A percentile compares a stretch with the other conserved stretches of the same genome.
These are phyloP conservation scores for Hartigia nigra DNA, from an alignment of 2,888 invertebrate species.

Conservation along the genomic window DNA sequence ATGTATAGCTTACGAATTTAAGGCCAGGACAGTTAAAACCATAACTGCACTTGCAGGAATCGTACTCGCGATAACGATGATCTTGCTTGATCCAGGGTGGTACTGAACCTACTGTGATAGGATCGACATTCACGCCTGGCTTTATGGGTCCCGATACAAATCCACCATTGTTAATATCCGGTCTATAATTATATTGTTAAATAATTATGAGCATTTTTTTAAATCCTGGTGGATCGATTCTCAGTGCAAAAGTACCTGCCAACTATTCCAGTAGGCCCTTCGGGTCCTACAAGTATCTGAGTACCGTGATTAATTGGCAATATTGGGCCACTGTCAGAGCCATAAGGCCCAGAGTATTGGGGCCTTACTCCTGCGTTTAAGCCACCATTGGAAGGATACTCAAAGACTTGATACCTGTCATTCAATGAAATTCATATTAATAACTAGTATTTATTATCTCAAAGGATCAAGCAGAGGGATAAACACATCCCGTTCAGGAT, in stretches of 20 bases:
- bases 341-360: slow-evolving; percentile 47
- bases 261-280: slow-evolving; percentile 70
- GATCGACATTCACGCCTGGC: slow-evolving; percentile 19
- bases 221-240: no score
- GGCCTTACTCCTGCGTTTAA: slow-evolving; percentile 25
- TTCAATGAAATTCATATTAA: neutral
- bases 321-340: slow-evolving; percentile 53
- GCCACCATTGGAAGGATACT: slow-evolving; percentile 19
- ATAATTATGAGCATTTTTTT: no score
- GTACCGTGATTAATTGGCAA: slow-evolving; percentile 36
- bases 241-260: slow-evolving; percentile 52
- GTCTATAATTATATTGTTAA: neutral
- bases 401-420: slow-evolving; percentile 40
- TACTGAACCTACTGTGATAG: slow-evolving; percentile 62
- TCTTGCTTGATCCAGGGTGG: slow-evolving; percentile 62
- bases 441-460: neutral
- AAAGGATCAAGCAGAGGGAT: neutral
- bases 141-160: slow-evolving; percentile 9
- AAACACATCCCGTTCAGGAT: neutral
- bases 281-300: slow-evolving; percentile 65
- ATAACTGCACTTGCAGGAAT: slow-evolving; percentile 69
- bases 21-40: slow-evolving; percentile 71
- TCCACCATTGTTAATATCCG: neutral
- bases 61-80: slow-evolving; percentile 47
- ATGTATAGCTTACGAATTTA: slow-evolving; percentile 65